Conservation (phyloP, 2,113 vertebrate species). For the Tetraodon nigroviridis region DNA sequence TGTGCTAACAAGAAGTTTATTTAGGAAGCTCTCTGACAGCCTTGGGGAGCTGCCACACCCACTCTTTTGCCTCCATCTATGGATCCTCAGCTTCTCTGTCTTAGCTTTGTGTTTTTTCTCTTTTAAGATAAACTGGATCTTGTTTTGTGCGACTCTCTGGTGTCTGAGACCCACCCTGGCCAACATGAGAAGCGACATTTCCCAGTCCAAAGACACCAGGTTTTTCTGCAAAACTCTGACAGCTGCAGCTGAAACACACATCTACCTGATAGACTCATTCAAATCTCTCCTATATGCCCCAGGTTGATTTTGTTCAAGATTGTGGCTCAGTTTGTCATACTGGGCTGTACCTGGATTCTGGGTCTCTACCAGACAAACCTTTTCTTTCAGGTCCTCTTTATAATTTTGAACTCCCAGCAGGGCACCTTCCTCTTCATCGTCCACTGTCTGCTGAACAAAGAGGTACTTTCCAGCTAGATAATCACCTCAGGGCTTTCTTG, state of each 20-base stretch:
- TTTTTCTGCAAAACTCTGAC: slow-evolving; percentile 5
- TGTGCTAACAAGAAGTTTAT: no score
- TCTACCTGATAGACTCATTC: no score
- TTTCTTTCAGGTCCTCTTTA: slow-evolving; percentile 57
- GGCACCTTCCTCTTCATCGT: slow-evolving; percentile 71
- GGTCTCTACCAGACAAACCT: slow-evolving; percentile 60
- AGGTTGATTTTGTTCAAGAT: slow-evolving; percentile 67
- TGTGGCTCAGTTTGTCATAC: slow-evolving; percentile 67
- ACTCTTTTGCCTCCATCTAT: background rate
- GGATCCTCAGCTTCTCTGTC: background rate
- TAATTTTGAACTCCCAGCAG: slow-evolving; percentile 69
- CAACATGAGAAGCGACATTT: slow-evolving; percentile 58
- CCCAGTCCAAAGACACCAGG: slow-evolving; percentile 64
- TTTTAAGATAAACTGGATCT: slow-evolving; percentile 49
- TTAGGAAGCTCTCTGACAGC: background rate
- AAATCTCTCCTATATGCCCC: background rate
- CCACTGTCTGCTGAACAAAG: slow-evolving; percentile 71
- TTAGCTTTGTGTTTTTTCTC: background rate
- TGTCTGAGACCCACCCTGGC: slow-evolving; percentile 53
- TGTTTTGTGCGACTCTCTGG: slow-evolving; percentile 64
- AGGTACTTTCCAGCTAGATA: slow-evolving; percentile 41
- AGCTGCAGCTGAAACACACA: no score
- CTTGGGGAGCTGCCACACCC: background rate
- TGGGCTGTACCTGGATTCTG: slow-evolving; percentile 67
- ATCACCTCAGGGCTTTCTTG: no score